Percentiles rank a stretch among this genome's conserved stretches.
Evolutionary conservation across 2,113 vertebrate genomes (phyloP).

Genomic region (Eolophus roseicapilla): DNA sequence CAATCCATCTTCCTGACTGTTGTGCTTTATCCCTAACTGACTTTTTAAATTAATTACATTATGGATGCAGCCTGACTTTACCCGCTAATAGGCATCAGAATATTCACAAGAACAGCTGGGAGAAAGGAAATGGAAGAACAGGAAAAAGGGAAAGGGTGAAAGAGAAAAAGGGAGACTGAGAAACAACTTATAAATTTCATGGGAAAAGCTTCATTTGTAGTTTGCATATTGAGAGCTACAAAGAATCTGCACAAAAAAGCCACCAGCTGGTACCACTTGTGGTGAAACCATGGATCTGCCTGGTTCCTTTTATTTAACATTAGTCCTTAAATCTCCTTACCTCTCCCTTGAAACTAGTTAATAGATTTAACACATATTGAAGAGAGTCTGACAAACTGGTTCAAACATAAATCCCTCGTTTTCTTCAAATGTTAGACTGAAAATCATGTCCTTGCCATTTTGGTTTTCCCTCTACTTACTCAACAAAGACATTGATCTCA

Average conservation of each 20-base stretch:
- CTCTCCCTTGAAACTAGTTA: background rate
- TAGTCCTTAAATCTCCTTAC: background rate
- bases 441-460: background rate
- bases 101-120: background rate
- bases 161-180: background rate
- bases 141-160: background rate
- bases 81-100: background rate
- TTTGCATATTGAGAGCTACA: background rate
- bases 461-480: background rate
- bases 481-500: background rate
- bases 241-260: background rate
- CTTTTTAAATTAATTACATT: background rate
- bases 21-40: background rate
- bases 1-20: background rate
- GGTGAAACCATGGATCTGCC: background rate
- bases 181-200: background rate
- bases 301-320: background rate
- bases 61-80: background rate
- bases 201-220: background rate
- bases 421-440: background rate
- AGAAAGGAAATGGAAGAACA: background rate
- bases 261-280: background rate
- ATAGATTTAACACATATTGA: background rate
- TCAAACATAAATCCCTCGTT: background rate
- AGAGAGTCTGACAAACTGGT: background rate